Base-by-base conservation (phyloP, 2,888 invertebrate species). In the Dysmachus trigonus region DNA sequence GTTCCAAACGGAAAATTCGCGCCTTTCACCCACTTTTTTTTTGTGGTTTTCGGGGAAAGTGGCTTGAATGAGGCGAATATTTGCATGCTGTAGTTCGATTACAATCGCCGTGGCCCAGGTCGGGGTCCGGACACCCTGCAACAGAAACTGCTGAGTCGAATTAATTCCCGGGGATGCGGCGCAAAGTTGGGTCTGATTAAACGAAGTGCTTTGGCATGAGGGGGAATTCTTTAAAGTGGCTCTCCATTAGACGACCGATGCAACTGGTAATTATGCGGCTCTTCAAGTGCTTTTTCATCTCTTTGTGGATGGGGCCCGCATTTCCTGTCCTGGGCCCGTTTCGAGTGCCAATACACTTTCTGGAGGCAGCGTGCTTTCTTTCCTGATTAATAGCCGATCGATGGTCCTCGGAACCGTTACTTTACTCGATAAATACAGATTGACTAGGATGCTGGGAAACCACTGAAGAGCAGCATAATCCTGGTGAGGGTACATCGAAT, bases 261-360 rank as follows among this genome's bases (percentile, higher is more conserved):
- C 51, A 82, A 82, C 81, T 62, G 81, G 81, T 62, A 82, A 82
- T 82, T 82, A 82, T 13, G 53, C 33, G 18, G 41, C 30, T 35
- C 22, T 62, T 82, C 53, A 82, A 82, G 81, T 82, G 81, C 22
- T 33, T 82, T 62, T 62, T 82, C 62, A 33, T 22, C 53, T 53
- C 81, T 82, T 79, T 82, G 35, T 53, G 62, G 51, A 77, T 30
- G 76, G 85, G 76, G 85, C 85, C 85, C 85, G 85, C 85, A 85
- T 85, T 77, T 85, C 85, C 85, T 74, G 85, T 38, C 85, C 85
- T 74, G 85, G 27, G 22, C 62, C 35, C 47, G 77, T 77, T 47
- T 47, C 22, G 38, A 76, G 76, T 76, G 41, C 76, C 38, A 76
- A 76, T 41, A n/a, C 76, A 62, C 62, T 62, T 41, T 62, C 62